These are phyloP conservation scores for Artibeus lituratus DNA, from an alignment of 2,797 vertebrate genomes.

Conservation along the genomic window DNA sequence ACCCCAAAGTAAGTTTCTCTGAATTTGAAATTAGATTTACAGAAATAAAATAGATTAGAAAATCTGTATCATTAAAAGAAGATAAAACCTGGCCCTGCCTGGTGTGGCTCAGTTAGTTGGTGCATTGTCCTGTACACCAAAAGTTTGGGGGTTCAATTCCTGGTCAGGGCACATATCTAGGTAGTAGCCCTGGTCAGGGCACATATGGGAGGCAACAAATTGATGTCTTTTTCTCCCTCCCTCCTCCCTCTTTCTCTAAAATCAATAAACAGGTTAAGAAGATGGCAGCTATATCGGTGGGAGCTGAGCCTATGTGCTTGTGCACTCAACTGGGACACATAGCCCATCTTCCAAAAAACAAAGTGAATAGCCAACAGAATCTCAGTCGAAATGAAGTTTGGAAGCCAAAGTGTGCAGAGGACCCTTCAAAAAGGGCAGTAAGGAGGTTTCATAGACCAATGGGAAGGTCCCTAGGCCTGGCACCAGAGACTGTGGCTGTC, in stretches of 20 bases:
- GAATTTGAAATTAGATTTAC: constrained; percentile 20
- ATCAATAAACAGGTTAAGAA: not conserved
- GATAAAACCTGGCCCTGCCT: not conserved
- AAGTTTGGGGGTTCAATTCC: not conserved
- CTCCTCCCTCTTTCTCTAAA: not conserved
- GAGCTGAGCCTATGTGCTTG: too few species aligned
- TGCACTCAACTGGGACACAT: too few species aligned
- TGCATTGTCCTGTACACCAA: not conserved
- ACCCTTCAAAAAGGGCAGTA: too few species aligned
- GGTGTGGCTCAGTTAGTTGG: not conserved
- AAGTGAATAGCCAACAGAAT: too few species aligned
- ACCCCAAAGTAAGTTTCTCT: not conserved
- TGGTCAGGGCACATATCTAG: too few species aligned
- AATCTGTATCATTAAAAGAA: not conserved
- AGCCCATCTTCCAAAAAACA: too few species aligned
- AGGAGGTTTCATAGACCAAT: too few species aligned
- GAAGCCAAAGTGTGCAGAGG: too few species aligned
- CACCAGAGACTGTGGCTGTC: too few species aligned
- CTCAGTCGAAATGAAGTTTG: too few species aligned
- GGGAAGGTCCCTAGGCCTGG: too few species aligned
- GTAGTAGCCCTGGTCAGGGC: not conserved
- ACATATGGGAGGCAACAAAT: not conserved
- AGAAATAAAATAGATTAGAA: constrained; percentile 2
- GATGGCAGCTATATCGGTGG: too few species aligned
- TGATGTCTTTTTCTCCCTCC: not conserved